Conservation (phyloP, 2,113 vertebrate genomes). For the Gadus macrocephalus region DNA sequence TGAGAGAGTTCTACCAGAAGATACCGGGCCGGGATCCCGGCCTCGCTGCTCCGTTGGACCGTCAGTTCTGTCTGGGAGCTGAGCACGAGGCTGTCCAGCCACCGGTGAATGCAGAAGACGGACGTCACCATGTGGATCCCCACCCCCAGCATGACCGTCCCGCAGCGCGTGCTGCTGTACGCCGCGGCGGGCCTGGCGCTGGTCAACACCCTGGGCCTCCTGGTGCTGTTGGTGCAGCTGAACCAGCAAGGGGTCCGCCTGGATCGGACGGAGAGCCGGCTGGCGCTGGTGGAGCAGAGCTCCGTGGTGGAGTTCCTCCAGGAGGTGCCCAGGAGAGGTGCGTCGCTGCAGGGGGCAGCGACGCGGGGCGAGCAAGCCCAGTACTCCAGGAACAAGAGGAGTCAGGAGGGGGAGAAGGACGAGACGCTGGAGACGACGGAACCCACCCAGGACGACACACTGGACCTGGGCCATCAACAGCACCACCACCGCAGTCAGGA, state of each 20-base stretch:
- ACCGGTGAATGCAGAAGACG: slow-evolving; percentile 40
- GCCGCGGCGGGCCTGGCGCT: slow-evolving; percentile 71
- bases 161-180: slow-evolving; percentile 67
- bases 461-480: slow-evolving; percentile 36
- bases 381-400: slow-evolving; percentile 78
- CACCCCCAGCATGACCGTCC: slow-evolving; percentile 62
- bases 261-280: slow-evolving; percentile 61
- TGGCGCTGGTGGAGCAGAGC: slow-evolving; percentile 67
- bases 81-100: background rate
- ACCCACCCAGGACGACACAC: slow-evolving; percentile 6
- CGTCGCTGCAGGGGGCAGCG: slow-evolving; percentile 16
- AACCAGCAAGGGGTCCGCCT: slow-evolving; percentile 70
- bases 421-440: slow-evolving; percentile 30
- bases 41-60: background rate
- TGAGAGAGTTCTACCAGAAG: no score
- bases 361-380: slow-evolving; percentile 28
- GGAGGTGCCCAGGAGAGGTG: slow-evolving; percentile 51
- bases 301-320: slow-evolving; percentile 71
- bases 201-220: slow-evolving; percentile 78
- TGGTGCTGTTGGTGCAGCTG: slow-evolving; percentile 81
- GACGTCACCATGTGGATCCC: slow-evolving; percentile 62
- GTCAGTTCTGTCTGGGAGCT: background rate
- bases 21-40: background rate
- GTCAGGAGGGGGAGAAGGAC: slow-evolving; percentile 60
- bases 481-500: slow-evolving; percentile 44